These are phyloP conservation scores for Myiozetetes cayanensis DNA, from an alignment of 2,113 vertebrate species.

Conservation along the genomic window DNA sequence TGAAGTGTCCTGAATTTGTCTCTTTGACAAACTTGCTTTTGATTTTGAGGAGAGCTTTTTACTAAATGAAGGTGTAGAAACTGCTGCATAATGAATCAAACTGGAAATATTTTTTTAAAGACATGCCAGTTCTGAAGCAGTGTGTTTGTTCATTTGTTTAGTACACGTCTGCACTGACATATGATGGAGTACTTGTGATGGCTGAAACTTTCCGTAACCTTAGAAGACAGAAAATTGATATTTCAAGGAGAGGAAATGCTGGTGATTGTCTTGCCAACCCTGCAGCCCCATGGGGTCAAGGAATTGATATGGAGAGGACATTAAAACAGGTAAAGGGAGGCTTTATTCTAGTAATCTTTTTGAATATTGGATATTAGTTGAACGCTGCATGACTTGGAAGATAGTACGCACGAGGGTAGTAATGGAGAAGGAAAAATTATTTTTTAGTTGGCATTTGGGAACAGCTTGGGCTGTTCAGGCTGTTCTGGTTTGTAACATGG, in stretches of 20 bases:
- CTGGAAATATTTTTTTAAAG: not conserved
- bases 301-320: conserved; percentile 98
- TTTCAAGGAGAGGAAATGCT: conserved; percentile 96
- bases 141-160: conserved; percentile 59
- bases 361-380: not conserved
- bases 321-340: conserved; percentile 87
- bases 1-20: not conserved
- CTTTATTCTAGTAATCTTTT: not conserved
- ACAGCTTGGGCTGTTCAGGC: not conserved
- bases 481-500: not conserved
- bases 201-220: conserved; percentile 97
- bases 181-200: conserved; percentile 97
- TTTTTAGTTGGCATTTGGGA: not conserved
- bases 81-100: not conserved
- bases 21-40: not conserved
- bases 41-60: not conserved
- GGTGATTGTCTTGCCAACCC: conserved; percentile 98
- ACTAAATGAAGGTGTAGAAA: not conserved
- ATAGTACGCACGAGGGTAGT: not conserved
- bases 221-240: conserved; percentile 95
- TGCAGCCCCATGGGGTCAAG: conserved; percentile 97
- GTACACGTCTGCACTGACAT: conserved; percentile 97
- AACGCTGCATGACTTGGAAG: not conserved
- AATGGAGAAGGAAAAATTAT: not conserved
- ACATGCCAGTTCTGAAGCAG: not conserved